phyloP scores from a whole-genome alignment of 2,797 vertebrate genomes.

The Cynodonichthys magdalenae region DNA sequence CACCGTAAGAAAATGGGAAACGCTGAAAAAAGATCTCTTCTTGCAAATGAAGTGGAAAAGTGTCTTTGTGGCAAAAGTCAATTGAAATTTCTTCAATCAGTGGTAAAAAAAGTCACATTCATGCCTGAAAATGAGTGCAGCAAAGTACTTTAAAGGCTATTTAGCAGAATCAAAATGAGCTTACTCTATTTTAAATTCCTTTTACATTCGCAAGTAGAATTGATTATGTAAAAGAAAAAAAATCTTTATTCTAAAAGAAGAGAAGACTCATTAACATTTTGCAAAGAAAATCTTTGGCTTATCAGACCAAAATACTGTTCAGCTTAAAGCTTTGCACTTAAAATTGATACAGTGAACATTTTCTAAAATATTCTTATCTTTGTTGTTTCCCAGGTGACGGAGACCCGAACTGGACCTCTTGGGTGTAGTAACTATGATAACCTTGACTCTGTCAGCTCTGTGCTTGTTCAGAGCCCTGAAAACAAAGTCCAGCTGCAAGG shows the following conservation, averaged over 20 bases:
- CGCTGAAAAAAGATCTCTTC: slow-evolving; percentile 57
- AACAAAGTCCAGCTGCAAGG: slow-evolving; percentile 99
- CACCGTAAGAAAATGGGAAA: slow-evolving; percentile 32
- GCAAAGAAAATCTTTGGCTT: slow-evolving; percentile 7
- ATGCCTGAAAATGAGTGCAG: slow-evolving; percentile 30
- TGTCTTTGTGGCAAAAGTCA: slow-evolving; percentile 68
- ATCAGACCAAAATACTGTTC: background rate
- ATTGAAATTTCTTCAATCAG: slow-evolving; percentile 69
- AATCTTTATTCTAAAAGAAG: slow-evolving; percentile 18
- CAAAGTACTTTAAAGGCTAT: slow-evolving; percentile 24
- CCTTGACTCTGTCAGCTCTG: slow-evolving; percentile 98
- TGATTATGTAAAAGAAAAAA: slow-evolving; percentile 25
- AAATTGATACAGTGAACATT: slow-evolving; percentile 13
- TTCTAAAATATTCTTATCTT: slow-evolving; percentile 43
- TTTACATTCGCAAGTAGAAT: slow-evolving; percentile 34
- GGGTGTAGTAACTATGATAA: slow-evolving; percentile 99
- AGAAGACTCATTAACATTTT: slow-evolving; percentile 3
- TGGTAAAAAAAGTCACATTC: slow-evolving; percentile 19
- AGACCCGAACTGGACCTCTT: slow-evolving; percentile 95
- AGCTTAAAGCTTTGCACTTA: background rate
- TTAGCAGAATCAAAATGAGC: slow-evolving; percentile 36
- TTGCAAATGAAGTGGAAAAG: slow-evolving; percentile 68
- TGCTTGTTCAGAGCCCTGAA: slow-evolving; percentile 97
- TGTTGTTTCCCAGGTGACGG: slow-evolving; percentile 90
- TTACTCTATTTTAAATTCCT: slow-evolving; percentile 9